phyloP scores from a whole-genome alignment of 2,888 invertebrate genomes.

The Xestoiulus laeticollis region DNA sequence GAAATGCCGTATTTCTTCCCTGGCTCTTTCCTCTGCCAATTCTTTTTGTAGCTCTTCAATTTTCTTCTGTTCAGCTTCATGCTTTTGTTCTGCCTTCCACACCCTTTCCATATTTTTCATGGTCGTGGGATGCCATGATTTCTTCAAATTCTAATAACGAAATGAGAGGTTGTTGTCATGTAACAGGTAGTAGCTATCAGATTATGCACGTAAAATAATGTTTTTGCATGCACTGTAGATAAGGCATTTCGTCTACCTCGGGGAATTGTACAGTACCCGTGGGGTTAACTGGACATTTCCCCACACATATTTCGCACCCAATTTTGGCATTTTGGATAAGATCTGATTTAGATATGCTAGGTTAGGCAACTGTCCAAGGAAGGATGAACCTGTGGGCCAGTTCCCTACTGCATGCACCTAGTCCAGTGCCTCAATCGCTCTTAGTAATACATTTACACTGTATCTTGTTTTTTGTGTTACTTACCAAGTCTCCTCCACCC shows the following conservation, averaged over 20 bases:
- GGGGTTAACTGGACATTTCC: too few relatives aligned
- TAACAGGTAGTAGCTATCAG: constrained; percentile 36
- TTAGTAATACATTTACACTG: not conserved
- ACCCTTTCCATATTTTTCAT: constrained; percentile 80
- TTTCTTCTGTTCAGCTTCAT: constrained; percentile 74
- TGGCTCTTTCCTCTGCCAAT: constrained; percentile 73
- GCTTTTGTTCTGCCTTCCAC: constrained; percentile 80
- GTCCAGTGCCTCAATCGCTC: not conserved
- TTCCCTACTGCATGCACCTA: not conserved
- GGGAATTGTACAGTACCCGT: too few relatives aligned
- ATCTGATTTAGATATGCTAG: too few relatives aligned
- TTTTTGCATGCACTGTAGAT: too few relatives aligned
- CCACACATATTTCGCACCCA: too few relatives aligned
- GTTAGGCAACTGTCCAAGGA: too few relatives aligned
- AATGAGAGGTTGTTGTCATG: not conserved
- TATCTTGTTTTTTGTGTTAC: not conserved
- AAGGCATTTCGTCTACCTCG: too few relatives aligned
- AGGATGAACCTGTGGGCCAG: too few relatives aligned
- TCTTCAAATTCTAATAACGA: constrained; percentile 74
- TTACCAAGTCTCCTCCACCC: constrained; percentile 54
- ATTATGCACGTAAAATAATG: constrained; percentile 18
- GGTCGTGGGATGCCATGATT: constrained; percentile 82
- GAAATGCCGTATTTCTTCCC: constrained; percentile 73
- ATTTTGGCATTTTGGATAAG: too few relatives aligned
- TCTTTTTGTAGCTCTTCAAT: constrained; percentile 75